These are phyloP conservation scores for Calliphora vicina DNA, from an alignment of 1,140 invertebrate species.

Conservation along the genomic window DNA sequence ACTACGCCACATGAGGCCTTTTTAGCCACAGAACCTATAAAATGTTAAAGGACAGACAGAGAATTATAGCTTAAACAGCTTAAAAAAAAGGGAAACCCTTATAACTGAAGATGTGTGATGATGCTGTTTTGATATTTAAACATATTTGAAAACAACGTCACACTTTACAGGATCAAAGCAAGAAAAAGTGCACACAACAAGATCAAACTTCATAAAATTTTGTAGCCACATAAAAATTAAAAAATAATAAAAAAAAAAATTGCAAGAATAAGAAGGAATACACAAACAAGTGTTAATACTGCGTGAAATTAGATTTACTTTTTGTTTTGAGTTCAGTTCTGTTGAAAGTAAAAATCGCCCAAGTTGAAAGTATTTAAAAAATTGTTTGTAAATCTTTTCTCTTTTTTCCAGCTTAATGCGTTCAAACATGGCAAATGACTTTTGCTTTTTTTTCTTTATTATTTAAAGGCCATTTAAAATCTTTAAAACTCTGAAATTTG, in stretches of 20 bases:
- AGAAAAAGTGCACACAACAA: neutral
- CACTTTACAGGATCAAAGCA: neutral
- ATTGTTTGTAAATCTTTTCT: neutral
- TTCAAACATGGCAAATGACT: neutral
- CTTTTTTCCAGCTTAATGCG: neutral
- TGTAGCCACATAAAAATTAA: too few relatives aligned
- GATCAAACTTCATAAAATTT: neutral
- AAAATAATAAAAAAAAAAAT: too few relatives aligned
- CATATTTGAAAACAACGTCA: neutral
- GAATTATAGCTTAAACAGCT: neutral
- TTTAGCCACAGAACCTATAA: neutral
- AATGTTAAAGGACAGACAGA: neutral
- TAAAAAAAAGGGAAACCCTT: neutral
- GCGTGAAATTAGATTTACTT: constrained; percentile 63
- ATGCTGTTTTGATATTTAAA: neutral
- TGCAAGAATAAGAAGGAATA: neutral
- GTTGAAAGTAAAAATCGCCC: constrained; percentile 23
- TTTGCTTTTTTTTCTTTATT: neutral
- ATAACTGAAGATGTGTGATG: neutral
- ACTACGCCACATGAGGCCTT: neutral
- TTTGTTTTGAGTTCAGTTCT: constrained; percentile 39
- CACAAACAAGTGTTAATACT: constrained; percentile 57
- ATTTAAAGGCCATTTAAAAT: neutral
- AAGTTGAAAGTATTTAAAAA: neutral
- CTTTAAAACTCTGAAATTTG: neutral